Evolutionary conservation across 2,797 vertebrate genomes (phyloP), one percentile per base, ranked within the genome.

Genomic region (Labroides dimidiatus): DNA sequence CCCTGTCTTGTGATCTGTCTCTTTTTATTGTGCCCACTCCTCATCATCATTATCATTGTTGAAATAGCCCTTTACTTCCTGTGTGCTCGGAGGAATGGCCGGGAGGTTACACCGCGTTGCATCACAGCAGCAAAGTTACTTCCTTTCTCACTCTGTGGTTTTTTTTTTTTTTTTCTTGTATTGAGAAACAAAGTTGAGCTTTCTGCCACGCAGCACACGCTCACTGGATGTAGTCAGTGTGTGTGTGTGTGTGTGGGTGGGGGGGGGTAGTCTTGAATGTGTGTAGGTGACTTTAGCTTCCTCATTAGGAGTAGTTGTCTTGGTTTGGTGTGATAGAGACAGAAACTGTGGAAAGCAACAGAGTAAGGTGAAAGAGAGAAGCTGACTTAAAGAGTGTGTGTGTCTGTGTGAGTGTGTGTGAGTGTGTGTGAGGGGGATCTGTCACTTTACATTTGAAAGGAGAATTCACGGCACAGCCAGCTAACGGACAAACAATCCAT

Each of bases 401-500:
- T 39, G 10, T 39, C 1, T 39, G 12, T 39, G 33, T 36, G 33
- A 12, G n/a, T 20, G 53, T 48, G 30, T 49, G 50, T 42, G 56
- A 39, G 47, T 19, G n/a, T 61, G 55, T 51, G 10, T 5, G 14
- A 2, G 4, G 13, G 4, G 24, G 43, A 74, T 87, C 86, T 92
- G 90, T 93, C 91, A 93, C 90, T 92, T 93, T 87, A 87, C 81
- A 92, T 93, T 92, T 92, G 88, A 85, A 61, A 64, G 69, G 79
- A 65, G 69, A 88, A 87, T 89, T 90, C 87, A 83, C 74, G 41
- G 68, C 84, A 80, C 84, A 90, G 80, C 36, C 45, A 77, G 69
- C 86, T 92, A 92, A 93, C 81, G 67, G 90, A 84, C 91, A 93
- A 88, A 92, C 91, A 92, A 92, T 93, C 89, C 88, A 92, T 92